phyloP scores from a whole-genome alignment of 2,888 invertebrate species.

The Cosmorhoe ocellata region DNA sequence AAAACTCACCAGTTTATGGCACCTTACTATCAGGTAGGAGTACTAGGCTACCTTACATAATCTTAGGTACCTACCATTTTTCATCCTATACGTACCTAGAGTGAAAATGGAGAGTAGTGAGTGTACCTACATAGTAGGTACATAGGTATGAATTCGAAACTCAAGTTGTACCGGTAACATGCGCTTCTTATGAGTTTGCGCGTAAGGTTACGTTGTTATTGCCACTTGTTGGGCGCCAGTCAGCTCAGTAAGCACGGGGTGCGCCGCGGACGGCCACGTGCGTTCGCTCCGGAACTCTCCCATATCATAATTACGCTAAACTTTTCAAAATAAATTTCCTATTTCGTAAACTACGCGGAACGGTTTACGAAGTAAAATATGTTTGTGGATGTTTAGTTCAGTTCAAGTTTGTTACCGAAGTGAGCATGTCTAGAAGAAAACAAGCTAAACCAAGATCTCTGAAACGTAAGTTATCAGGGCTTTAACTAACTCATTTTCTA shows the following conservation, averaged over 20 bases:
- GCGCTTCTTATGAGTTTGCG: conserved; percentile 71
- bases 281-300: conserved; percentile 31
- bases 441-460: conserved; percentile 87
- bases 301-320: conserved; percentile 56
- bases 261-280: conserved; percentile 63
- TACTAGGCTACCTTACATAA: no score
- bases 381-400: conserved; percentile 1
- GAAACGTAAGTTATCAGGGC: conserved; percentile 83
- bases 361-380: not conserved
- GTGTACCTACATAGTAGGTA: no score
- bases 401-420: conserved; percentile 14
- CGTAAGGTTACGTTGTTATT: conserved; percentile 69
- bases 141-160: not conserved
- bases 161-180: conserved; percentile 9
- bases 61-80: no score
- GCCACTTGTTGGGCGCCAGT: conserved; percentile 82
- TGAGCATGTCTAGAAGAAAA: conserved; percentile 85
- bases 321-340: conserved; percentile 43
- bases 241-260: conserved; percentile 73
- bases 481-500: no score
- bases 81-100: no score
- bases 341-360: not conserved
- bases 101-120: no score
- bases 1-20: no score
- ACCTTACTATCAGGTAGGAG: no score